Base-by-base conservation (phyloP, 1,140 invertebrate species). In the Bilobella aurantiaca region DNA sequence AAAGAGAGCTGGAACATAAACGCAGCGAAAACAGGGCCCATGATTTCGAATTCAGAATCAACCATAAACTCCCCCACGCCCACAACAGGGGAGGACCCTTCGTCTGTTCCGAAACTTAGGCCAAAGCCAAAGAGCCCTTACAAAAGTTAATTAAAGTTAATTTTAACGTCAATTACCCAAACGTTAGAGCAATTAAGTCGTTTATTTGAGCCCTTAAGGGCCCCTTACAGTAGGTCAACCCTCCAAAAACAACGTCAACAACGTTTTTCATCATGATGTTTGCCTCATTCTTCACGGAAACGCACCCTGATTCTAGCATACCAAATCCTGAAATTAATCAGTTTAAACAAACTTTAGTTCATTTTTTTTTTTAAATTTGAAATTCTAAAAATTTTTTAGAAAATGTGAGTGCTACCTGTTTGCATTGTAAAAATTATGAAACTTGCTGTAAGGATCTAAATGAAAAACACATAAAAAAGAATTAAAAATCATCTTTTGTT, bases 391-490 rank as follows among this genome's bases (percentile, higher is more conserved):
- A 3, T 61, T 60, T 32, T 59, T 60, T 27, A 30, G 16, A 5
- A 25, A 62, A 18, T 34, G 25, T 61, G 34, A 25, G 28, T 67
- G 70, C 64, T 69, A 91, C 91, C 93, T 69, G 92, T 93, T 81
- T 96, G 93, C 93, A 96, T 97, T 0, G 93, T 96, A 75, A 96
- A 96, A 64, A 96, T 96, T 69, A 96, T 94, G 75, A 97, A 96
- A 1, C 90, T 88, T 59, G 89, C 91, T 0, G 91, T 93, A 27
- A 96, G 64, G 53, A 70, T 70, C 66, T 53, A 32, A 14, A n/a
- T n/a, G n/a, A n/a, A 8, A 63, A 27, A n/a, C 5, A 29, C 23
- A 63, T 23, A 31, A n/a, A 64, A 5, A 57, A 64, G 18, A 27
- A n/a, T n/a, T 56, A 27, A 56, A 56, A 63, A 25, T 29, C 8